Conservation (phyloP, 2,888 invertebrate genomes). For the Drosophila neotestacea region DNA sequence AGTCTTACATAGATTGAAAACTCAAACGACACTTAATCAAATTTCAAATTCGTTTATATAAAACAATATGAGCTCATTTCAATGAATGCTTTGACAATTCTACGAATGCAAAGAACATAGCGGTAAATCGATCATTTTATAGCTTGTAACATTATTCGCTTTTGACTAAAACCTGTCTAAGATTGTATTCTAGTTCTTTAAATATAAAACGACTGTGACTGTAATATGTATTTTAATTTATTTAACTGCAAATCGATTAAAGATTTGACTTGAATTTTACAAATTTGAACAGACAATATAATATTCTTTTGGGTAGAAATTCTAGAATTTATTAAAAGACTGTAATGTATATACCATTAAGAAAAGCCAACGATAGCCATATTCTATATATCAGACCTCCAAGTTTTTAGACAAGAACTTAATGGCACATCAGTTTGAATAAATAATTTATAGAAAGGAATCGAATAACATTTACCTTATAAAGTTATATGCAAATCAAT, state of each 20-base stretch:
- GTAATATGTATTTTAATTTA: not conserved
- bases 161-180: not conserved
- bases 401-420: not conserved
- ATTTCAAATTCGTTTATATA: constrained; percentile 52
- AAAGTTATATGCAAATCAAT: not conserved
- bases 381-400: not conserved
- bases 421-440: not conserved
- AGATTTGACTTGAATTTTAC: not conserved
- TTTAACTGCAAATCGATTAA: not conserved
- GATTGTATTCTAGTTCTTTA: not conserved
- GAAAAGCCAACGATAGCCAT: not conserved
- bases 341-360: not conserved
- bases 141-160: not conserved
- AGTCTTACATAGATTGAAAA: constrained; percentile 19
- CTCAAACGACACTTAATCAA: constrained; percentile 32
- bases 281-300: not conserved
- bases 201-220: not conserved
- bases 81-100: constrained; percentile 14
- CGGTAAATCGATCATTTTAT: constrained; percentile 2
- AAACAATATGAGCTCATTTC: constrained; percentile 38
- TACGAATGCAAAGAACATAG: not conserved
- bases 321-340: not conserved
- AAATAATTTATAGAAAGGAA: not conserved
- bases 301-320: not conserved
- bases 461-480: not conserved